Conservation (phyloP, 1,140 invertebrate species). For the Octopus sinensis region DNA sequence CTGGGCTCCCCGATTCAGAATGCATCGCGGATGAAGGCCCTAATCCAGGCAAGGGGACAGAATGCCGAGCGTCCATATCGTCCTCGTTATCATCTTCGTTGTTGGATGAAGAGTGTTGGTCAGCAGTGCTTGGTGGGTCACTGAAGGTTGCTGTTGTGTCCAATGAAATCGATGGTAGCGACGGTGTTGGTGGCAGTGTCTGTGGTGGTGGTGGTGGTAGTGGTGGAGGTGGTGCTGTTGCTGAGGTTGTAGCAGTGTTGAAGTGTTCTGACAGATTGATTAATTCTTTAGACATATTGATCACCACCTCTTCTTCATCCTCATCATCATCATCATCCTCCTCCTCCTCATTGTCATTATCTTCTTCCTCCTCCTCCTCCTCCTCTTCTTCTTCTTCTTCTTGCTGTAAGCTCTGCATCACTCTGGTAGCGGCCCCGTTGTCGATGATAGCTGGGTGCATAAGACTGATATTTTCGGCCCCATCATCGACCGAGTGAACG, state of each 20-base stretch:
- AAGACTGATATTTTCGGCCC: neutral
- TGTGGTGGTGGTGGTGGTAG: too few species aligned
- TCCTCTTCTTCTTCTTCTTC: neutral
- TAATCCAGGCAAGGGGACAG: neutral
- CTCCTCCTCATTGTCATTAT: neutral
- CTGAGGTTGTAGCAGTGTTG: neutral
- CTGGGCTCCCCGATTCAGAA: neutral
- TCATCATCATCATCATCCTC: neutral
- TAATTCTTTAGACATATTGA: neutral
- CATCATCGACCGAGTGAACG: neutral
- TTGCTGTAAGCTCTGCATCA: neutral
- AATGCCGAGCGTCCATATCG: neutral
- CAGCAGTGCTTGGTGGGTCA: constrained; percentile 5
- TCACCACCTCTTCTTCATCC: neutral
- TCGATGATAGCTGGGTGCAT: neutral
- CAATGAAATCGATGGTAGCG: neutral
- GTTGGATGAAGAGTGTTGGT: neutral
- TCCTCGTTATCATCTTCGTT: neutral
- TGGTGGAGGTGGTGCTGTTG: too few species aligned
- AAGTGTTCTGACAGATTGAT: neutral
- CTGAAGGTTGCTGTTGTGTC: neutral
- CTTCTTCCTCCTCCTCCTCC: neutral
- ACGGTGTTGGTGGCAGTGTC: too few species aligned
- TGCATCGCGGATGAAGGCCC: neutral
- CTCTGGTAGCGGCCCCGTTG: neutral